Evolutionary conservation across 2,888 invertebrate species (phyloP), one percentile per base, ranked within the genome.

Genomic region (Scaptomyza polygonia): DNA sequence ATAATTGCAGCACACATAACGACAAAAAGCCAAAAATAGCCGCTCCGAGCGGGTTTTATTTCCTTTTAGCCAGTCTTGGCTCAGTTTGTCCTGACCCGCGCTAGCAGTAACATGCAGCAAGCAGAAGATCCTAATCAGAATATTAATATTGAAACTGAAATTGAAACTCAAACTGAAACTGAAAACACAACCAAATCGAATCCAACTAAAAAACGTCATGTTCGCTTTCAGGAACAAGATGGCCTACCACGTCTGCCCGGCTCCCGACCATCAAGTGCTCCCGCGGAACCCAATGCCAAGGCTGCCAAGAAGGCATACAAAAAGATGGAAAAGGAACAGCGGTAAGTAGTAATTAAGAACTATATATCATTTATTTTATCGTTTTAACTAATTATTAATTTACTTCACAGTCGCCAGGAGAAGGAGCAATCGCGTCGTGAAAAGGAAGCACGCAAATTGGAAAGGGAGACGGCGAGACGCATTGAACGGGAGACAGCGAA

Each of bases 241-340:
- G 85, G 79, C 56, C 83, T 88, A 45, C 44, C 66, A 32, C 89
- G 88, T 55, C 74, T 86, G 62, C 90, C 90, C 32, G 88, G 89
- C 48, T 89, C 91, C 11, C 79, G 92, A 54, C 92, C 92, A 3
- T 91, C 91, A 21, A 92, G 91, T 79, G 92, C 92, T 49, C 92
- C 92, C 34, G 88, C 89, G 51, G 91, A 92, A 69, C 90, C 91
- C 47, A 90, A 91, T 79, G 90, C 91, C 67, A 91, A 91, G 86
- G 91, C 91, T 55, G 91, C 91, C 36, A 88, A 90, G 47, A 91
- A 91, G 72, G 90, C 90, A 42, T 91, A 90, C 59, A 92, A 91
- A 68, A 91, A 91, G 75, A 90, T 91, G 90, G 91, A 92, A 58
- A 92, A 91, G 63, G 92, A 92, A 75, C 91, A 91, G 48, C 86